Evolutionary conservation across 2,797 vertebrate genomes (phyloP).

Genomic region (Melopsittacus undulatus): DNA sequence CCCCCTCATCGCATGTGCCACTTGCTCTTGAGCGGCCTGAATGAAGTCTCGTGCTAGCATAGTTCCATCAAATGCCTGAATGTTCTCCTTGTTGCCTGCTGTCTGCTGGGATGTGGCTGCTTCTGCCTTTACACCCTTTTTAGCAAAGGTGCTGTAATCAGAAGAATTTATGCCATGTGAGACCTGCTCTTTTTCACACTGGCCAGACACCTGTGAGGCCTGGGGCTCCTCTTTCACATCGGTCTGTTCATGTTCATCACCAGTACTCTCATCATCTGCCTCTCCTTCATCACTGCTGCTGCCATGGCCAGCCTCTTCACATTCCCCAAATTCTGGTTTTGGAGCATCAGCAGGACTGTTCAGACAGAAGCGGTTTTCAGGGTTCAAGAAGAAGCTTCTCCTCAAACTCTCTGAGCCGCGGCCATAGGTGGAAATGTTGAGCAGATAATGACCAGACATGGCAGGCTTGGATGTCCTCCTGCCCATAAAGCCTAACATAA

Average conservation of each 20-base stretch:
- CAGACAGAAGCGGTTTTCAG: conserved; percentile 54
- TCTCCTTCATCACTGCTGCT: conserved; percentile 67
- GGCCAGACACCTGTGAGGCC: background rate
- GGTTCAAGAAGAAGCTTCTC: conserved; percentile 75
- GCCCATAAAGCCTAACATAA: conserved; percentile 85
- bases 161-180: background rate
- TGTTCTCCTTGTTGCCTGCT: conserved; percentile 57
- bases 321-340: conserved; percentile 74
- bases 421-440: conserved; percentile 96
- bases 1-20: conserved; percentile 74
- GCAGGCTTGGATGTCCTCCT: conserved; percentile 91
- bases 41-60: conserved; percentile 82
- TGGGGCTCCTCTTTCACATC: conserved; percentile 73
- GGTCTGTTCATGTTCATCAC: conserved; percentile 46
- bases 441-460: conserved; percentile 96
- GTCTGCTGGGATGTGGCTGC: conserved; percentile 45
- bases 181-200: background rate
- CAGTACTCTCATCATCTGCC: conserved; percentile 56
- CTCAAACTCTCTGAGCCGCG: conserved; percentile 86
- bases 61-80: conserved; percentile 42
- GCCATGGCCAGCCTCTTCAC: conserved; percentile 66
- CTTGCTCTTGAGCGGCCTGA: conserved; percentile 79
- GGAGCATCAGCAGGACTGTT: conserved; percentile 70
- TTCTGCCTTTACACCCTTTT: conserved; percentile 75
- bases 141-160: conserved; percentile 30